A percentile compares a stretch with the other conserved stretches of the same genome.
Evolutionary conservation across 2,113 vertebrate genomes (phyloP).

Genomic region (Alethe diademata): DNA sequence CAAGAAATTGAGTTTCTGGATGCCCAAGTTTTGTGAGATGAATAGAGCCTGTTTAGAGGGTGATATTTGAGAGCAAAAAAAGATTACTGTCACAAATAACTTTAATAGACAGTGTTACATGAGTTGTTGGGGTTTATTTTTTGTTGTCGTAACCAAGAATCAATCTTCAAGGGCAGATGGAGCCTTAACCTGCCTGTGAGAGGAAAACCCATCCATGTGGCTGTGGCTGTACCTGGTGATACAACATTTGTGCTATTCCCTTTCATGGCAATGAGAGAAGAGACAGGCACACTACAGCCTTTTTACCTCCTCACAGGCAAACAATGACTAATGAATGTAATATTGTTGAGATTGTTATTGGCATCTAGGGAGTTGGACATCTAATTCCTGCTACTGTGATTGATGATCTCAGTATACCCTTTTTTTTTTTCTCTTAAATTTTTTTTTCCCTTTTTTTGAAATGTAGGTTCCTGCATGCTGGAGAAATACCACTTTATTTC

Average conservation of each 20-base stretch:
- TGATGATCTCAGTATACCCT: neutral
- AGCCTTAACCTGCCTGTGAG: neutral
- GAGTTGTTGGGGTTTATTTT: neutral
- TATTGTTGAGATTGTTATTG: neutral
- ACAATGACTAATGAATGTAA: constrained; percentile 4
- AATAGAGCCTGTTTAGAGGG: neutral
- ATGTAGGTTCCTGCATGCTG: neutral
- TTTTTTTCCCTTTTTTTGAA: neutral
- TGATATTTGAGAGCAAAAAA: neutral
- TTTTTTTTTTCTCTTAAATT: accelerated
- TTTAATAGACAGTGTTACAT: neutral
- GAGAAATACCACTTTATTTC: constrained; percentile 10
- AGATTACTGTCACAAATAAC: neutral
- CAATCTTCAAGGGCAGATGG: neutral
- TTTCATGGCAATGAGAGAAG: neutral
- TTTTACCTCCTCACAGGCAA: neutral
- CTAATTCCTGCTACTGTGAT: neutral
- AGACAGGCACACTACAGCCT: neutral
- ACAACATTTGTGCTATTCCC: accelerated
- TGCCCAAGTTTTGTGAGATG: neutral
- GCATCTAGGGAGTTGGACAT: neutral
- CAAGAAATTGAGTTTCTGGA: neutral
- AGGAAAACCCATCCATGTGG: neutral
- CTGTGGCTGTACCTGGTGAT: neutral
- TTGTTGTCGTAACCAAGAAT: neutral